Base-by-base conservation (phyloP, 2,797 vertebrate species). In the Miichthys miiuy region DNA sequence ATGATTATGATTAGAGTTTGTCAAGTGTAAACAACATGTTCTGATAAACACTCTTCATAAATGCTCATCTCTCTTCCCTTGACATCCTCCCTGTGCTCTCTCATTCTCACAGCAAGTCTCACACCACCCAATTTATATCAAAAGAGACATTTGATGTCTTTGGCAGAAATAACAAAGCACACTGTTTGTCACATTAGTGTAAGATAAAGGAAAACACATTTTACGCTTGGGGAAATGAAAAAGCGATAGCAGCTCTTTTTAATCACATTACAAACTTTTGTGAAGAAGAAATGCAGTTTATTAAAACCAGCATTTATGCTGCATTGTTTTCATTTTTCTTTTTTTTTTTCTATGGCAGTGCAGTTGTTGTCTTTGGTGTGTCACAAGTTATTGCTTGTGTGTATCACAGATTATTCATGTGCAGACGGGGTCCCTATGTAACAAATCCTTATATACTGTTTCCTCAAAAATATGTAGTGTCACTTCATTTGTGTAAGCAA, bases 11-110 rank as follows among this genome's bases (percentile, higher is more conserved):
- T 91, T 83, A 88, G 62, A 79, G 77, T 87, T 91, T 80, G 76
- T 92, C 79, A 85, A 89, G 87, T 88, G 89, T 89, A 93, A 91
- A 93, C 87, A 87, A 83, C 79, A 83, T 78, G 78, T 77, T 89
- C 79, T 77, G 83, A 91, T 88, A 89, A 91, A 90, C 84, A 85
- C 79, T 76, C 72, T 60, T 77, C 60, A 79, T 73, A 34, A 83
- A 89, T 70, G 82, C 81, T 81, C 82, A 58, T 86, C 88, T 85
- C 69, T 80, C 75, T 79, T 89, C 77, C 81, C 68, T 60, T 73
- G 81, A 83, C 55, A 52, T 57, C 67, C 65, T 72, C 68, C 44
- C 66, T 50, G 51, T 25, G n/a, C 71, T 77, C 41, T 67, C 41
- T 34, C 25, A 3, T 64, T 72, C 67, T 75, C 72, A 52, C 79